Conservation (phyloP, 2,113 vertebrate genomes). For the Phyllostomus hastatus region DNA sequence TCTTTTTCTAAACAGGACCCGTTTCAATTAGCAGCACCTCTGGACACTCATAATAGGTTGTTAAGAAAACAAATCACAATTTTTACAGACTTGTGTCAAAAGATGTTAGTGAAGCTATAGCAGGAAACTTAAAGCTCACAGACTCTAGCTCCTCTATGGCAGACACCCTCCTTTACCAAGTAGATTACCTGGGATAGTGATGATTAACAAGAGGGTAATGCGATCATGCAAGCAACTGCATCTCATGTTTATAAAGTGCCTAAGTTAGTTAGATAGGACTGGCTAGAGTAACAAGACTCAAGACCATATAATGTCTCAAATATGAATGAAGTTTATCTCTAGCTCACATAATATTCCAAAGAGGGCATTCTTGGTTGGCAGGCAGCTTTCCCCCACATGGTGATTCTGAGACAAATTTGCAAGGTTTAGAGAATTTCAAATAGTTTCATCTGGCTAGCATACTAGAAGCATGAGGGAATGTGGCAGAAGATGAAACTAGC, state of each 20-base stretch:
- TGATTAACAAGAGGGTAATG: background rate
- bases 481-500: background rate
- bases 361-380: background rate
- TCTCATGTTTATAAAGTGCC: background rate
- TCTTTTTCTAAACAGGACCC: background rate
- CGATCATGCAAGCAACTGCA: background rate
- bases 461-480: background rate
- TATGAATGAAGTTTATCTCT: background rate
- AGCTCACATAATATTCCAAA: background rate
- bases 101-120: background rate
- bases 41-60: background rate
- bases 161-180: background rate
- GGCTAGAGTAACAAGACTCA: background rate
- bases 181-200: background rate
- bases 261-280: background rate
- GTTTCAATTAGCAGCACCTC: background rate
- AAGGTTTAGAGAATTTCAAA: constrained; percentile 4
- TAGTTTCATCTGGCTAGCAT: background rate
- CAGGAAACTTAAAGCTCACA: background rate
- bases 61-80: background rate
- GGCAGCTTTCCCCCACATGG: background rate
- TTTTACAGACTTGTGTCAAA: background rate
- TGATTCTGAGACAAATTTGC: background rate
- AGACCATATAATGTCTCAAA: background rate
- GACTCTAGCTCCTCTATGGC: background rate